Conservation (phyloP, 2,113 vertebrate species). For the Nibea albiflora region DNA sequence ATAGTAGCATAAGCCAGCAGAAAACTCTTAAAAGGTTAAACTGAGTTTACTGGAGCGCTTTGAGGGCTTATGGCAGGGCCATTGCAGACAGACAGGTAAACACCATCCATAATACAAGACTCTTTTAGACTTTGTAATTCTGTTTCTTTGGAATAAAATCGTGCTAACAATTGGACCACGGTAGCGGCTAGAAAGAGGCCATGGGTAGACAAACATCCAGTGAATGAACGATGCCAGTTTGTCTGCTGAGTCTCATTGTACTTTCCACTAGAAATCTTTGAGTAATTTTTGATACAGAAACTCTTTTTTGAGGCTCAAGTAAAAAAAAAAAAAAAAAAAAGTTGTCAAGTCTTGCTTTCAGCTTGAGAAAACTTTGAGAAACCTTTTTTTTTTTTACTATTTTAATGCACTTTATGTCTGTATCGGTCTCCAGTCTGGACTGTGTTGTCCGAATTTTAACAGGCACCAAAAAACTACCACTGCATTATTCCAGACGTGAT, state of each 20-base stretch:
- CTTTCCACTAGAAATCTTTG: neutral
- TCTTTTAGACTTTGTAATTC: neutral
- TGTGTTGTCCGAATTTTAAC: neutral
- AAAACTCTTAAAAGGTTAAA: slow-evolving; percentile 10
- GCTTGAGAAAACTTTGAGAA: neutral
- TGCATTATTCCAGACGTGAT: neutral
- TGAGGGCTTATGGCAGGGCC: neutral
- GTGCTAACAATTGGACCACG: neutral
- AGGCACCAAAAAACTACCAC: neutral
- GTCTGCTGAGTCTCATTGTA: neutral
- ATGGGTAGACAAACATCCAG: neutral
- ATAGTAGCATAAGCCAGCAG: neutral
- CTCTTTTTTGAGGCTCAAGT: neutral
- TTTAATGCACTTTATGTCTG: neutral
- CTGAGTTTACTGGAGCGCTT: neutral
- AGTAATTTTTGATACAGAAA: no score
- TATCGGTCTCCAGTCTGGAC: no score
- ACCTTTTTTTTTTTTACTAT: neutral
- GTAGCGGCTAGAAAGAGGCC: neutral
- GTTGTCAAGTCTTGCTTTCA: neutral
- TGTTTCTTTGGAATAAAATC: neutral
- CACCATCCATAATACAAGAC: neutral
- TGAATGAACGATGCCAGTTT: neutral
- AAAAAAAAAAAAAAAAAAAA: no score
- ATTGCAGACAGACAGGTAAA: neutral